Conservation (phyloP, 2,113 vertebrate genomes). For the Hystrix brachyura region DNA sequence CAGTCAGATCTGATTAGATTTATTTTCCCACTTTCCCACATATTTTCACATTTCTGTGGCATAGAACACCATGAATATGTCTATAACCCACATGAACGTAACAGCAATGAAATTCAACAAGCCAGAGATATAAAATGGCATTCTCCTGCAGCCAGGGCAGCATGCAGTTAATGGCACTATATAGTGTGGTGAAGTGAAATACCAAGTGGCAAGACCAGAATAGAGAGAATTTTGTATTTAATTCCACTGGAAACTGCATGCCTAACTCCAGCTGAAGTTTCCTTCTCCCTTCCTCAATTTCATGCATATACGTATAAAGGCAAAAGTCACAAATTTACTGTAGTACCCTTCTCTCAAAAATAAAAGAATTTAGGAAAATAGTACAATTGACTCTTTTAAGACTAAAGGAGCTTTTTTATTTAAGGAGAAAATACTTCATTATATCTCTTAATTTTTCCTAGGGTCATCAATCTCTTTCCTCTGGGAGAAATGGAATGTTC, state of each 20-base stretch:
- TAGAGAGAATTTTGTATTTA: background rate
- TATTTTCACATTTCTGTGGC: conserved; percentile 16
- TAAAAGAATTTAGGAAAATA: conserved; percentile 51
- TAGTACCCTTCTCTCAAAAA: background rate
- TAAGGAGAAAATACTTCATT: conserved; percentile 18
- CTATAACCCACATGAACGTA: background rate
- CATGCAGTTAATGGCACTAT: background rate
- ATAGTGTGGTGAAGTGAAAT: background rate
- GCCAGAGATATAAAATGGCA: background rate
- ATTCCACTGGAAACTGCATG: background rate
- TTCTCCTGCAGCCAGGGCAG: background rate
- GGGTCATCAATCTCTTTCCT: conserved; percentile 27
- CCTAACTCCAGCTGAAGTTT: background rate
- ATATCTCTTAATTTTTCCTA: background rate
- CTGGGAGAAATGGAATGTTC: conserved; percentile 47
- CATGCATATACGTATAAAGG: background rate
- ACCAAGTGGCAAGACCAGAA: background rate
- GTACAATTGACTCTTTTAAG: background rate
- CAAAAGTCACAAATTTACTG: background rate
- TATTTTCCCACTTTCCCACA: background rate
- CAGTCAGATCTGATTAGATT: background rate
- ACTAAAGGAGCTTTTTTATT: conserved; percentile 3
- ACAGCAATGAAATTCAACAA: background rate
- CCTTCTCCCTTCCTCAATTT: conserved; percentile 22
- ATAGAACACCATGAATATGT: conserved; percentile 13